A percentile compares a stretch with the other conserved stretches of the same genome.
phyloP scores from a whole-genome alignment of 2,797 vertebrate species.

The Percopsis omiscomaycus region DNA sequence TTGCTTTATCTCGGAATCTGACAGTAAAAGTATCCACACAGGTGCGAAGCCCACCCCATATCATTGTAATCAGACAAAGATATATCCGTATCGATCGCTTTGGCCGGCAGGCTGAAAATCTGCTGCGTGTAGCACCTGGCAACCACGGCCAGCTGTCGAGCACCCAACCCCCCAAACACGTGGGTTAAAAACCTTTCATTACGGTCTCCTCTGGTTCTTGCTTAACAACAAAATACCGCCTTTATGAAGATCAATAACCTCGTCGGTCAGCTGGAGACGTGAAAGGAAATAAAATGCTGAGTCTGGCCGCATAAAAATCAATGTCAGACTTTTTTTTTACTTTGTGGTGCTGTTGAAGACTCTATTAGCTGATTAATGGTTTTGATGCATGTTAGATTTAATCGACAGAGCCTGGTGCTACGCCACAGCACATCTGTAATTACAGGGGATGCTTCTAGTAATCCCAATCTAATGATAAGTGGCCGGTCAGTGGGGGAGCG shows the following conservation, averaged over 20 bases:
- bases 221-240: conserved; percentile 68
- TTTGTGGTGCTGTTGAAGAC: conserved; percentile 51
- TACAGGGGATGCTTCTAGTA: conserved; percentile 71
- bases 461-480: conserved; percentile 69
- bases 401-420: conserved; percentile 52
- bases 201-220: conserved; percentile 63
- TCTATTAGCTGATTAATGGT: conserved; percentile 69
- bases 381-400: conserved; percentile 69
- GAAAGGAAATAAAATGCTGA: conserved; percentile 64
- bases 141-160: conserved; percentile 45
- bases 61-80: conserved; percentile 71
- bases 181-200: conserved; percentile 76
- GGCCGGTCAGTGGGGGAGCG: conserved; percentile 27
- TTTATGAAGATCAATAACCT: conserved; percentile 76
- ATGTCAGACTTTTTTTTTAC: conserved; percentile 69
- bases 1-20: too few relatives aligned
- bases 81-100: conserved; percentile 66
- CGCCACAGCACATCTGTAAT: conserved; percentile 65
- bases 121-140: conserved; percentile 65
- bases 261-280: conserved; percentile 50
- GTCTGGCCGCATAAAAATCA: conserved; percentile 67
- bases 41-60: conserved; percentile 25
- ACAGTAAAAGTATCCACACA: too few relatives aligned
- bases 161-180: conserved; percentile 32
- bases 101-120: conserved; percentile 53